These are phyloP conservation scores for Cephus sareptanus DNA, from an alignment of 2,888 invertebrate species.

Conservation along the genomic window DNA sequence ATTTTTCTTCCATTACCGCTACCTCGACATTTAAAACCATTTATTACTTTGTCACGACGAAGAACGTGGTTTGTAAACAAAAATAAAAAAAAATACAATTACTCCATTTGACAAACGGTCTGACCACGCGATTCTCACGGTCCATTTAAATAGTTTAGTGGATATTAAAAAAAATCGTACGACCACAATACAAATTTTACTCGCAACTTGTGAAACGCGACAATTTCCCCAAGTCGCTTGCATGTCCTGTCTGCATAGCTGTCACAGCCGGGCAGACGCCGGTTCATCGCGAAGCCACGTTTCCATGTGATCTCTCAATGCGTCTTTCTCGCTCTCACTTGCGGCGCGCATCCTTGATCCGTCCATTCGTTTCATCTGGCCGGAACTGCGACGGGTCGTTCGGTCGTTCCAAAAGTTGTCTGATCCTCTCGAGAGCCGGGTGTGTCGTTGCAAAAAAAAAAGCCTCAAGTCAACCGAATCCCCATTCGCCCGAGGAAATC, in stretches of 20 bases:
- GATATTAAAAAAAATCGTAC: background rate
- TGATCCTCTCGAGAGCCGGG: background rate
- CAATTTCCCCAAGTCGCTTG: background rate
- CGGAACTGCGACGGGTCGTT: background rate
- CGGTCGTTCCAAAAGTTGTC: background rate
- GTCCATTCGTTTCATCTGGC: background rate
- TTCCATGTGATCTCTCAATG: background rate
- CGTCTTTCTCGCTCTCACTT: background rate
- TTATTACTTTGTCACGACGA: background rate
- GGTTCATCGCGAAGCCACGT: background rate
- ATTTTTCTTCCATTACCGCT: background rate
- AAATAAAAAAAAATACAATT: background rate
- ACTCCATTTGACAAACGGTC: background rate
- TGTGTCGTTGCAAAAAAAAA: background rate
- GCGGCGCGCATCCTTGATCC: background rate
- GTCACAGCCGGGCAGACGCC: background rate
- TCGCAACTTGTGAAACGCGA: background rate
- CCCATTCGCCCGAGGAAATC: background rate
- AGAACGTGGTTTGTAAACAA: background rate
- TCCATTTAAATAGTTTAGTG: background rate
- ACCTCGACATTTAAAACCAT: background rate
- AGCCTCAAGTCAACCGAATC: background rate
- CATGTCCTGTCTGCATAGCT: background rate
- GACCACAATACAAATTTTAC: background rate
- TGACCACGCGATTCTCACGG: background rate